These are phyloP conservation scores for Lathamus discolor DNA, from an alignment of 2,113 vertebrate genomes.

Conservation along the genomic window DNA sequence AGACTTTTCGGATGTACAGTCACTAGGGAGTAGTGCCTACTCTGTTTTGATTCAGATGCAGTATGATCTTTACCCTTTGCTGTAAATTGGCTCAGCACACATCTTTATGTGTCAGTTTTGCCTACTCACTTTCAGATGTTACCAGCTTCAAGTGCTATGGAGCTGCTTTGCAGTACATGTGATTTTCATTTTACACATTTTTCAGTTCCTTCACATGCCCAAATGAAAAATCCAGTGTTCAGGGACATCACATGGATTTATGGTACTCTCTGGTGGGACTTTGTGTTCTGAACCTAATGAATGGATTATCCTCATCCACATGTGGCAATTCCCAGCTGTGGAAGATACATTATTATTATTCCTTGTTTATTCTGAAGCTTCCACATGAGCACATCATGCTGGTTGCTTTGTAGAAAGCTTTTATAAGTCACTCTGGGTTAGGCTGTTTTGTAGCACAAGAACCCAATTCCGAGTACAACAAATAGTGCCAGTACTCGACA, in stretches of 20 bases:
- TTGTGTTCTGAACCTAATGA: conserved; percentile 15
- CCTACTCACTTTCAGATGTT: conserved; percentile 54
- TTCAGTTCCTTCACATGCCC: not conserved
- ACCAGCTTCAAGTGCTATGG: not conserved
- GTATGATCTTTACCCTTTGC: conserved; percentile 49
- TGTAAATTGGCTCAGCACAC: conserved; percentile 48
- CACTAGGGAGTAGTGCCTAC: conserved; percentile 29
- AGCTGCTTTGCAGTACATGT: conserved; percentile 13
- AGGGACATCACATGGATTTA: conserved; percentile 2
- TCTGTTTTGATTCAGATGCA: conserved; percentile 4
- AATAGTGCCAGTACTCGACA: not conserved
- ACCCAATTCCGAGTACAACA: not conserved
- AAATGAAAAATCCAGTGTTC: conserved; percentile 5
- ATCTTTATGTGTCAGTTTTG: conserved; percentile 60
- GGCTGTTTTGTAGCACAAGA: not conserved
- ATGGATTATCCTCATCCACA: conserved; percentile 10
- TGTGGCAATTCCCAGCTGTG: not conserved
- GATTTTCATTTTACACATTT: conserved; percentile 62
- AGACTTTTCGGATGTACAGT: not conserved
- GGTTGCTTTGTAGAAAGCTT: not conserved
- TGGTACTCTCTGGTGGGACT: not conserved
- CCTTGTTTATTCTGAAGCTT: conserved; percentile 26
- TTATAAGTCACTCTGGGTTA: not conserved
- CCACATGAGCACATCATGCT: rapidly evolving
- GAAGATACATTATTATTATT: not conserved